Conservation (phyloP, 2,888 invertebrate species). For the Parnassius smintheus region DNA sequence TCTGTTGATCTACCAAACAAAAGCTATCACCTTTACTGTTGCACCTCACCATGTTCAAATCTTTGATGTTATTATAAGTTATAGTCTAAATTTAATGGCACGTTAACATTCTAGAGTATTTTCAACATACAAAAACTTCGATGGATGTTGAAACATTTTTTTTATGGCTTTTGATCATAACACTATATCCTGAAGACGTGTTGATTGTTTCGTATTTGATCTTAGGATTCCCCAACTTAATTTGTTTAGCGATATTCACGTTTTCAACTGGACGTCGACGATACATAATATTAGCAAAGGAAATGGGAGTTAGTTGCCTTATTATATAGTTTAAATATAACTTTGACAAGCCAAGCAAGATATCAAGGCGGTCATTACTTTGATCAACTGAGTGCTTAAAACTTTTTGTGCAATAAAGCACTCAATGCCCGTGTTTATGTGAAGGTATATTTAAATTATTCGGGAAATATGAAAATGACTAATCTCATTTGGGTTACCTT, state of each 20-base stretch:
- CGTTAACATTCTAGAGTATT: neutral
- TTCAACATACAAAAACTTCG: neutral
- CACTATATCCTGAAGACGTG: constrained; percentile 7
- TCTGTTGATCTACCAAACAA: no score
- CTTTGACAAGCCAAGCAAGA: constrained; percentile 27
- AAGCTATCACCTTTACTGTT: neutral
- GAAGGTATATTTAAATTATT: constrained; percentile 2
- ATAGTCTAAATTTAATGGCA: neutral
- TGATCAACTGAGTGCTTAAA: constrained; percentile 43
- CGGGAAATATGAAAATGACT: constrained; percentile 10
- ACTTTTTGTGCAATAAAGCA: constrained; percentile 13
- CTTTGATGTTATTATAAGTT: constrained; percentile 6
- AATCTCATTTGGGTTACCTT: constrained; percentile 5
- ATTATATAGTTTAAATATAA: constrained; percentile 22
- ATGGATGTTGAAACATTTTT: constrained; percentile 9
- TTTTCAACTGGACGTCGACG: constrained; percentile 24
- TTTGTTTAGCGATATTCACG: constrained; percentile 19
- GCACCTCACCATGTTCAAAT: neutral
- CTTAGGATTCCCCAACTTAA: constrained; percentile 1
- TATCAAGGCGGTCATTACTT: constrained; percentile 29
- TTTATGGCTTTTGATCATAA: constrained; percentile 9
- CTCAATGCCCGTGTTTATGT: neutral
- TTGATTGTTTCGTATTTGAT: constrained; percentile 21
- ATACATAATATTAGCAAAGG: constrained; percentile 14
- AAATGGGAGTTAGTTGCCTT: constrained; percentile 21